Conservation (phyloP, 2,888 invertebrate species). For the Polia nebulosa region DNA sequence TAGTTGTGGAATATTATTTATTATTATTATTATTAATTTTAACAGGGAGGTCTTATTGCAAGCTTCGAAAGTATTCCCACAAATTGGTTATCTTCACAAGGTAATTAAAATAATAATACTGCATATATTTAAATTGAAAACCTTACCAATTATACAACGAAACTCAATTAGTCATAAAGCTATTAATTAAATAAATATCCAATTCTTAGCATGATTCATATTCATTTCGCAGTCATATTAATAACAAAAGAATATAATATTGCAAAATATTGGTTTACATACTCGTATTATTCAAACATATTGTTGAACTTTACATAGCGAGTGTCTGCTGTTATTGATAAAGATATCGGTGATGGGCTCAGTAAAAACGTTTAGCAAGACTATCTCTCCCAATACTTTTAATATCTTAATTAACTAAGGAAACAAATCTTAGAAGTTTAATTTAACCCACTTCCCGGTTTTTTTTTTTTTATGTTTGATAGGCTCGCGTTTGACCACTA, state of each 20-base stretch:
- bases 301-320: not conserved
- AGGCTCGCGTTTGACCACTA: no score
- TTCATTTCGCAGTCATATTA: slow-evolving; percentile 14
- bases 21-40: no score
- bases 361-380: not conserved
- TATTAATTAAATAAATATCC: not conserved
- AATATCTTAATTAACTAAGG: no score
- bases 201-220: slow-evolving; percentile 33
- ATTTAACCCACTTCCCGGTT: no score
- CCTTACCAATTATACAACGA: not conserved
- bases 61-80: no score
- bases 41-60: no score
- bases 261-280: slow-evolving; percentile 2
- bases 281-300: not conserved
- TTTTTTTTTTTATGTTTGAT: no score
- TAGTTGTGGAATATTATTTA: no score
- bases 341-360: not conserved
- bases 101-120: no score
- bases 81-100: no score
- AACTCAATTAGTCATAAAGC: slow-evolving; percentile 1
- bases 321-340: not conserved
- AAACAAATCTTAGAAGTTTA: no score
- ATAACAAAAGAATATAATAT: slow-evolving; percentile 18
- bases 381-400: not conserved
- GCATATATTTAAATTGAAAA: not conserved